Evolutionary conservation across 2,888 invertebrate genomes (phyloP), one percentile per base, ranked within the genome.

Genomic region (Plebejus melissa): DNA sequence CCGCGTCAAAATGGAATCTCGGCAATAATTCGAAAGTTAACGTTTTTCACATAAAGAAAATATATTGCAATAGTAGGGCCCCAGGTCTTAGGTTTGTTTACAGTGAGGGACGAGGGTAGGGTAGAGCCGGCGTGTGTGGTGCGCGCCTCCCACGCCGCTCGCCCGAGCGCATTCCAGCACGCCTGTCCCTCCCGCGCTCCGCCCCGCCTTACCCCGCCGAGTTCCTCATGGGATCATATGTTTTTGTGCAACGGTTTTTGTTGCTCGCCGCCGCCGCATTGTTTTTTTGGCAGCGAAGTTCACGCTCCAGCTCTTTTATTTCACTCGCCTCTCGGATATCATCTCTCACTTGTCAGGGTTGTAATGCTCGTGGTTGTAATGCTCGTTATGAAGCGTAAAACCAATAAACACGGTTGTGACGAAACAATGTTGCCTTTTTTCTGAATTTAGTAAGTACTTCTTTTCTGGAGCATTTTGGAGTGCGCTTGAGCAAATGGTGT

Each of bases 191-290:
- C 79, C 85, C 82, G 83, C 81, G 77, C 84, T 83, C 84, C 87
- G 85, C 88, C 88, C 86, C 71, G 79, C 78, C 77, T 75, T 79
- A 77, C 77, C 79, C 82, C 82, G 87, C 89, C 88, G 81, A 84
- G 84, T 86, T 89, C 90, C 90, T 89, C 91, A 88, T 89, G 90
- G 90, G 92, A 93, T 93, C 93, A 93, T 93, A 93, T 93, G 93
- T 93, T 93, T 93, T 93, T 93, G 89, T 92, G 91, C 92, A 93
- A 93, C 93, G 92, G 93, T 93, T 93, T 93, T 93, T 93, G 93
- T 93, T 91, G 91, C 92, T 92, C 88, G 88, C 92, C 92, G 91
- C 90, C 89, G 88, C 88, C 87, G 86, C 86, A 84, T 90, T 88
- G 84, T 90, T 93, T 90, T 82, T 91, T 91, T 90, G 84, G 85